Evolutionary conservation across 2,888 invertebrate species (phyloP).

Genomic region (Andrena chrysosceles): DNA sequence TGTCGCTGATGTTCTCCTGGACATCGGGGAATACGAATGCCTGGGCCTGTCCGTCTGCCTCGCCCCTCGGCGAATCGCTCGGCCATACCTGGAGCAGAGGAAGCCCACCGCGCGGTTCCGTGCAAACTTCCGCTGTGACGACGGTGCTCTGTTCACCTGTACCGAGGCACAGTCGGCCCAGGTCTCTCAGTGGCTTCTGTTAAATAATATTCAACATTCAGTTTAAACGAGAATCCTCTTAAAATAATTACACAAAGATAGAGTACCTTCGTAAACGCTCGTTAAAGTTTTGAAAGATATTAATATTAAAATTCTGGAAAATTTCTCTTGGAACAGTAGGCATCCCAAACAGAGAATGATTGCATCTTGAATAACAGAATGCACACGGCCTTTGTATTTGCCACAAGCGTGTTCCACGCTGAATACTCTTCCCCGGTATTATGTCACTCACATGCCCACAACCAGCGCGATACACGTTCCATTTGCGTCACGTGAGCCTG

Average conservation of each 20-base stretch:
- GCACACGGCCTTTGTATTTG: neutral
- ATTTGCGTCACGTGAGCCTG: constrained; percentile 26
- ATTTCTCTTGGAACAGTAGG: neutral
- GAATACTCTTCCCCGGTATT: neutral
- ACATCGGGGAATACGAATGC: constrained; percentile 89
- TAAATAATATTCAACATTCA: constrained; percentile 14
- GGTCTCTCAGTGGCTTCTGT: constrained; percentile 85
- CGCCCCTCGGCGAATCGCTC: constrained; percentile 90
- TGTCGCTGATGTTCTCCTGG: constrained; percentile 86
- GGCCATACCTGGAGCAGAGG: constrained; percentile 89
- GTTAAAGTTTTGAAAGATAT: too few relatives aligned
- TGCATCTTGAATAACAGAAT: neutral
- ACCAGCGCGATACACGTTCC: neutral
- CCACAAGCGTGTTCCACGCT: neutral
- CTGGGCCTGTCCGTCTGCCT: constrained; percentile 88
- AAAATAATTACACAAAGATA: too few relatives aligned
- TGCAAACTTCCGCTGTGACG: constrained; percentile 72
- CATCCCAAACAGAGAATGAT: neutral
- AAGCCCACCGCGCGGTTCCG: constrained; percentile 80
- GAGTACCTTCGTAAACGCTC: too few relatives aligned
- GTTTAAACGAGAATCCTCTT: neutral
- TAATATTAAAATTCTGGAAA: neutral
- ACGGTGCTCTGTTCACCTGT: constrained; percentile 75
- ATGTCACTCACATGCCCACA: neutral
- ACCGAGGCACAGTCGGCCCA: constrained; percentile 83